These are phyloP conservation scores for Huso huso DNA, from an alignment of 2,797 vertebrate species.

Conservation along the genomic window DNA sequence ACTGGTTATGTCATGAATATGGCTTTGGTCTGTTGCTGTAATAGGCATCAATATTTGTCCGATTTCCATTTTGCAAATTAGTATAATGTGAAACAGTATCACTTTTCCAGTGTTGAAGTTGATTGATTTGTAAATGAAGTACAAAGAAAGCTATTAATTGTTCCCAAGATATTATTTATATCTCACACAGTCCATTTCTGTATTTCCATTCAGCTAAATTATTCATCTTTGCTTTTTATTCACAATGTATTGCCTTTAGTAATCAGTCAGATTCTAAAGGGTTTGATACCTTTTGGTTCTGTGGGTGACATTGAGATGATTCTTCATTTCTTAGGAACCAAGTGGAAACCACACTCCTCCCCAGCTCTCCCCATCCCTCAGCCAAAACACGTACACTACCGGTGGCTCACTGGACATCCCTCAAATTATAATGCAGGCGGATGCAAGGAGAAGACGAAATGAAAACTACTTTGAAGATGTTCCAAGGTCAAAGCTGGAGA, in stretches of 20 bases:
- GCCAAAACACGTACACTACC: slow-evolving; percentile 87
- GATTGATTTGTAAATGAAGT: not conserved
- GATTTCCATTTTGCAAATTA: slow-evolving; percentile 15
- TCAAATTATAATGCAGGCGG: slow-evolving; percentile 99
- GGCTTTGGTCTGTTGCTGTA: not conserved
- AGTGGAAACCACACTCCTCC: slow-evolving; percentile 93
- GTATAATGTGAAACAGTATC: slow-evolving; percentile 4
- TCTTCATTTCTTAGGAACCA: slow-evolving; percentile 67
- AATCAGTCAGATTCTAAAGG: not conserved
- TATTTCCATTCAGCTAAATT: not conserved
- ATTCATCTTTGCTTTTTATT: not conserved
- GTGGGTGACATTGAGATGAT: not conserved
- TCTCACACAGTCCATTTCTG: not conserved
- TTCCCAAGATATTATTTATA: too few species aligned
- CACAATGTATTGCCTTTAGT: not conserved
- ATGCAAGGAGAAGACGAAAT: slow-evolving; percentile 92
- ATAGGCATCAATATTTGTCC: slow-evolving; percentile 8
- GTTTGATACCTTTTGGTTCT: not conserved
- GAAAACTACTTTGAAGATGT: slow-evolving; percentile 98
- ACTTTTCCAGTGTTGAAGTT: not conserved
- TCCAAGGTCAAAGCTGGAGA: slow-evolving; percentile 96
- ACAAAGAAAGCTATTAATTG: not conserved
- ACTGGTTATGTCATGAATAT: not conserved
- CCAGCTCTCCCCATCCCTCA: slow-evolving; percentile 90
- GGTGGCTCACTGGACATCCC: slow-evolving; percentile 97